Percentiles rank a stretch among this genome's conserved stretches.
phyloP scores from a whole-genome alignment of 2,888 invertebrate species.

The Nephrocerus scutellatus region DNA sequence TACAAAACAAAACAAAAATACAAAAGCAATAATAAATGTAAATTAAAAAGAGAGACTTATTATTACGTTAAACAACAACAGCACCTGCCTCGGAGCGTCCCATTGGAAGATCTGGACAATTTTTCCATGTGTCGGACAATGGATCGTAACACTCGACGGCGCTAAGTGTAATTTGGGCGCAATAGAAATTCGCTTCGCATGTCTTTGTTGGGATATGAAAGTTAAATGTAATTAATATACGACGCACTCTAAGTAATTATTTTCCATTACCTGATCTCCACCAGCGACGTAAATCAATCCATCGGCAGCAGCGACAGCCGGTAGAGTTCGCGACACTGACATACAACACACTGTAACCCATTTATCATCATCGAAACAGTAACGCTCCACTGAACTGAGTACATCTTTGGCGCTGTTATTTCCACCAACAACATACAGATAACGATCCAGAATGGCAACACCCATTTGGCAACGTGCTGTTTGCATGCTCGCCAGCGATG shows the following conservation, averaged over 20 bases:
- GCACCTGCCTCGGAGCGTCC: constrained; percentile 83
- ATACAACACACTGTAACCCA: constrained; percentile 74
- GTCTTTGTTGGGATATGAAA: constrained; percentile 43
- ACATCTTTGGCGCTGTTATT: constrained; percentile 75
- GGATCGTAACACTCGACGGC: constrained; percentile 83
- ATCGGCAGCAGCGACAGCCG: constrained; percentile 78
- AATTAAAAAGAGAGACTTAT: too few species aligned
- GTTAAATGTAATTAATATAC: background rate
- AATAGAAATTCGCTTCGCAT: constrained; percentile 72
- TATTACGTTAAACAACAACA: constrained; percentile 68
- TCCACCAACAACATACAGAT: constrained; percentile 83
- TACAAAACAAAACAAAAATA: too few species aligned
- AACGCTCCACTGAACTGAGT: constrained; percentile 71
- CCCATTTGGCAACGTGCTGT: constrained; percentile 83
- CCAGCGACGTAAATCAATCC: constrained; percentile 78
- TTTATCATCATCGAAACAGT: constrained; percentile 49
- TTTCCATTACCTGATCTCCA: constrained; percentile 60
- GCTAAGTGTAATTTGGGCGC: constrained; percentile 75
- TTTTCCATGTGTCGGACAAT: constrained; percentile 65
- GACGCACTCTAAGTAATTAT: background rate
- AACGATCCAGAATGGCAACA: constrained; percentile 74
- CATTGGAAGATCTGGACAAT: constrained; percentile 71
- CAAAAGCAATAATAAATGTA: too few species aligned
- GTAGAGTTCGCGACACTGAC: constrained; percentile 69
- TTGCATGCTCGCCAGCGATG: constrained; percentile 66